Base-by-base conservation (phyloP, 2,888 invertebrate genomes). In the Beris morrisii region DNA sequence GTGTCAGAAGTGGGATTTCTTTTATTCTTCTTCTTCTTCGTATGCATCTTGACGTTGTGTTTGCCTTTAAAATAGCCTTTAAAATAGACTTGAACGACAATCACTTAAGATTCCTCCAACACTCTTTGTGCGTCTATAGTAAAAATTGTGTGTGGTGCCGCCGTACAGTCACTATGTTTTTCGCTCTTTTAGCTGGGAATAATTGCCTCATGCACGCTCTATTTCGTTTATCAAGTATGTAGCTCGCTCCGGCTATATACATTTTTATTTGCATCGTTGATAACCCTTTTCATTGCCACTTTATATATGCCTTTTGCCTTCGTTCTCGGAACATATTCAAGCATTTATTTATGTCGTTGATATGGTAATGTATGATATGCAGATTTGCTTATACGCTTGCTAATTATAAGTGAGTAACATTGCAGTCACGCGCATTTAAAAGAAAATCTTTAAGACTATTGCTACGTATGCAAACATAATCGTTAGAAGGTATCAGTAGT, bases 71-170 rank as follows among this genome's bases (percentile, higher is more conserved):
- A n/a, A n/a, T 56, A 43, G 43, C 38, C 22, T 43, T 56, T 56
- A 56, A 38, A 56, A 43, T 56, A 38, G 55, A 56, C 55, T 56
- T 56, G 38, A 56, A 13, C 55, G 55, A 56, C 43, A 56, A 56
- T 15, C 55, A 56, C 55, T 56, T 56, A 38, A 56, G 55, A 56
- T 56, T 56, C 38, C 55, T 56, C 55, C 55, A 56, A 38, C 55
- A 56, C 55, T 56, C 38, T 13, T 38, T 15, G 38, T 56, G 43
- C 15, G 43, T 28, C 53, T 53, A 53, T 28, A 28, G 11, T 12
- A 53, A 38, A 5, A 53, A 31, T 53, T 53, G 53, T 30, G 53
- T 38, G 31, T 31, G 52, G 3, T 9, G 38, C 38, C 7, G 9
- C 38, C 38, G 38, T 38, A 38, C 1, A 9, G 38, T 3, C 7